Evolutionary conservation across 2,113 vertebrate species (phyloP).

Genomic region (Lipotes vexillifer): DNA sequence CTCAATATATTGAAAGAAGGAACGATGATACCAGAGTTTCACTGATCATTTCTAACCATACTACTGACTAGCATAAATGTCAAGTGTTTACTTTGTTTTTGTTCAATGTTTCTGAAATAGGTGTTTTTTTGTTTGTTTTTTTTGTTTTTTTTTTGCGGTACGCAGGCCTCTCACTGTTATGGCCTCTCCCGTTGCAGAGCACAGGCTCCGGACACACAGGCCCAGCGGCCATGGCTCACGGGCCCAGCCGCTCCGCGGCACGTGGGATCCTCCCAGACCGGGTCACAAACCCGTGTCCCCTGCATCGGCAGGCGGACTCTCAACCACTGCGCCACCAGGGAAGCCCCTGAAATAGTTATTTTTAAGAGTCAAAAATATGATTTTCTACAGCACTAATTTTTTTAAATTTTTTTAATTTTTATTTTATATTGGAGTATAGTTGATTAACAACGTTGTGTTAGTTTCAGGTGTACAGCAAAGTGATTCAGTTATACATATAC

Average conservation of each 20-base stretch:
- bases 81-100: neutral
- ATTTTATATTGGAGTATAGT: neutral
- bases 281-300: rapidly evolving
- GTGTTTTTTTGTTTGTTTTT: neutral
- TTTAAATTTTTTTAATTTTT: neutral
- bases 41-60: neutral
- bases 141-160: too few relatives aligned
- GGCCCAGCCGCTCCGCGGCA: too few relatives aligned
- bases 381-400: neutral
- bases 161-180: rapidly evolving
- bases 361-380: neutral
- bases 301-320: too few relatives aligned
- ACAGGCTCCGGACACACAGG: too few relatives aligned
- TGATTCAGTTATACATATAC: rapidly evolving
- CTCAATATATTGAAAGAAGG: rapidly evolving
- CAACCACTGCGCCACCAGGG: too few relatives aligned
- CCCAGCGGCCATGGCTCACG: too few relatives aligned
- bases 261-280: too few relatives aligned
- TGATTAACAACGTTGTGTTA: neutral
- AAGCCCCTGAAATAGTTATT: neutral
- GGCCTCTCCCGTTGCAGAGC: too few relatives aligned
- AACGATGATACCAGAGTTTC: rapidly evolving
- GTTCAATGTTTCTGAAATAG: neutral
- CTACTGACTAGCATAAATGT: too few relatives aligned
- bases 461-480: neutral